A percentile compares a stretch with the other conserved stretches of the same genome.
Conservation (phyloP, 2,888 invertebrate species). For the Nemapogon koenigi region DNA sequence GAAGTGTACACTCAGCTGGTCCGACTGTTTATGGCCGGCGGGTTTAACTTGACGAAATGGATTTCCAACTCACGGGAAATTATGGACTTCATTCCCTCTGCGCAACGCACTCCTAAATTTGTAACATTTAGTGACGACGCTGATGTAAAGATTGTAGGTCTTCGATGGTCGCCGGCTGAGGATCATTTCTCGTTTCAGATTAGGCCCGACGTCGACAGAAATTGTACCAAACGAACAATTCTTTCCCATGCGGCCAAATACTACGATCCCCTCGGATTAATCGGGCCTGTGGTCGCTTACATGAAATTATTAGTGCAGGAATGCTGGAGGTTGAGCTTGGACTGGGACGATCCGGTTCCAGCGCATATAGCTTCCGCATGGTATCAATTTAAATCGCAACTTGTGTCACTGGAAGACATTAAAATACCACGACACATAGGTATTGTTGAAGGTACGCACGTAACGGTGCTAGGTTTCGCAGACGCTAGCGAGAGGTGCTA, state of each 20-base stretch:
- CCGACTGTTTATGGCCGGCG: slow-evolving; percentile 13
- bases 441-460: background rate
- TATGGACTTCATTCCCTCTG: slow-evolving; percentile 3
- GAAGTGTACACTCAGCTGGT: slow-evolving; percentile 8
- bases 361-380: background rate
- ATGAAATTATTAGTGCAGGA: slow-evolving; percentile 7
- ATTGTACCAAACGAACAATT: slow-evolving; percentile 9
- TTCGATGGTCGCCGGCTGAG: slow-evolving; percentile 2
- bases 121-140: background rate
- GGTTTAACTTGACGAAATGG: slow-evolving; percentile 15
- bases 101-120: background rate
- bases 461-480: slow-evolving; percentile 4
- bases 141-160: slow-evolving; percentile 5
- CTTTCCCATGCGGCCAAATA: background rate
- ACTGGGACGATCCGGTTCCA: slow-evolving; percentile 4
- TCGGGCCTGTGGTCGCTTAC: slow-evolving; percentile 1
- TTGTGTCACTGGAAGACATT: background rate
- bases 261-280: slow-evolving; percentile 3
- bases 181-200: slow-evolving; percentile 5
- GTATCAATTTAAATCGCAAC: slow-evolving; percentile 1
- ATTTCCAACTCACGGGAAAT: slow-evolving; percentile 8
- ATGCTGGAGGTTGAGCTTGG: slow-evolving; percentile 3
- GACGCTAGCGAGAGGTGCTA: slow-evolving; percentile 6
- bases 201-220: background rate
- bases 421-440: slow-evolving; percentile 5